These are phyloP conservation scores for Formica exsecta DNA, from an alignment of 1,140 invertebrate genomes.

Conservation along the genomic window DNA sequence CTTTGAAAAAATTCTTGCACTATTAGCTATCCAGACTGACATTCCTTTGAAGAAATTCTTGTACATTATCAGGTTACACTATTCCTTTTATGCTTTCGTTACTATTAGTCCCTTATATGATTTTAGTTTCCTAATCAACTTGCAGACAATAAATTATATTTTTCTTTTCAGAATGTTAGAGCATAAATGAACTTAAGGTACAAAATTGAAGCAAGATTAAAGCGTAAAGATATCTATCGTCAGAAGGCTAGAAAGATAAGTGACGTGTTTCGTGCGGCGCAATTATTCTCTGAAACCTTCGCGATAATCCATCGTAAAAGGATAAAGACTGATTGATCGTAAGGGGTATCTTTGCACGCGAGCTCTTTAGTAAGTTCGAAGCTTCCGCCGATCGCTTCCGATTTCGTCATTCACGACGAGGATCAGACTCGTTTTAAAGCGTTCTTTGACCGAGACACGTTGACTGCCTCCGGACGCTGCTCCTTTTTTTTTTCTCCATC, in stretches of 20 bases:
- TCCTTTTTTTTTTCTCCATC: conserved; percentile 5
- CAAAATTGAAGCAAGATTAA: background rate
- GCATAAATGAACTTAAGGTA: no score
- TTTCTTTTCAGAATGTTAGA: no score
- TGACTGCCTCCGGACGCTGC: conserved; percentile 43
- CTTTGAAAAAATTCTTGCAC: background rate
- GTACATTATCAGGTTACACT: background rate
- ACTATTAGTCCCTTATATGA: no score
- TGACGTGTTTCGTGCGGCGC: no score
- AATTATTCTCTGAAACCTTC: background rate
- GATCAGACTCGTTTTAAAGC: conserved; percentile 40
- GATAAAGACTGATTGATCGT: conserved; percentile 5
- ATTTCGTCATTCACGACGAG: conserved; percentile 38
- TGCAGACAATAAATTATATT: no score
- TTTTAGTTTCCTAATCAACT: background rate
- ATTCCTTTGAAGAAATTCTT: background rate
- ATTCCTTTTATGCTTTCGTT: background rate
- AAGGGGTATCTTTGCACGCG: background rate
- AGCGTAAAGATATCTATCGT: background rate
- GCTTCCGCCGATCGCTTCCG: conserved; percentile 63
- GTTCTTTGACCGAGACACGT: conserved; percentile 46
- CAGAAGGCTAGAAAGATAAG: background rate
- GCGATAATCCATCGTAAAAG: conserved; percentile 25
- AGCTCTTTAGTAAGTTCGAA: background rate
- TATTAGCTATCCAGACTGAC: background rate